Percentiles rank a stretch among this genome's conserved stretches.
Evolutionary conservation across 2,113 vertebrate species (phyloP).

Genomic region (Echinops telfairi): DNA sequence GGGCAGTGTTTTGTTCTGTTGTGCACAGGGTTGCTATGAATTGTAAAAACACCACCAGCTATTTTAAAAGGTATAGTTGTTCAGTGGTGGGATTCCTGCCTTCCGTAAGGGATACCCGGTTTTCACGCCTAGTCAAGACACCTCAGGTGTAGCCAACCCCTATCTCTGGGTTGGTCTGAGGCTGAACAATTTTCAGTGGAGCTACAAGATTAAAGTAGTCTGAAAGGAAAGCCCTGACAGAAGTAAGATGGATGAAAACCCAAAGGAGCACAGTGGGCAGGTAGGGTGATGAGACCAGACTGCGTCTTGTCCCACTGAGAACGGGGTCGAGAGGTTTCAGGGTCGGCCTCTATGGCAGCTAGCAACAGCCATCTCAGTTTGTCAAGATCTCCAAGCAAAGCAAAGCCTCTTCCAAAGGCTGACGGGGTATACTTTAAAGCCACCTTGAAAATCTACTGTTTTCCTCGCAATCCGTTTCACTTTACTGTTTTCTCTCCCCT

Average conservation of each 20-base stretch:
- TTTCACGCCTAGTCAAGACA: background rate
- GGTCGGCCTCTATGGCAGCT: background rate
- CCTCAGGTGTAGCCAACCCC: background rate
- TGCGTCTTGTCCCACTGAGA: background rate
- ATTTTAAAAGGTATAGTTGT: too few species aligned
- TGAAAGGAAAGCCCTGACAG: background rate
- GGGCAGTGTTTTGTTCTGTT: too few species aligned
- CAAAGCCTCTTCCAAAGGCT: slow-evolving; percentile 38
- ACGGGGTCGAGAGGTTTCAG: background rate
- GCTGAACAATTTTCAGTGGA: background rate
- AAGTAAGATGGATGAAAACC: background rate
- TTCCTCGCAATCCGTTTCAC: background rate
- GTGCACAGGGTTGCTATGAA: too few species aligned
- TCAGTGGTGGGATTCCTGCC: background rate
- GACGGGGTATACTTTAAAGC: background rate
- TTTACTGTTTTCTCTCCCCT: background rate
- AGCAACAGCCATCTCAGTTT: background rate
- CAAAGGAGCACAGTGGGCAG: background rate
- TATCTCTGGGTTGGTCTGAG: background rate
- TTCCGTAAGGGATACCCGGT: background rate
- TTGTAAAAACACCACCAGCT: too few species aligned
- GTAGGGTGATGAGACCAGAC: background rate
- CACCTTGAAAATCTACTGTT: background rate
- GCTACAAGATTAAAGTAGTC: background rate
- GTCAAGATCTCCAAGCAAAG: background rate